A percentile compares a stretch with the other conserved stretches of the same genome.
Evolutionary conservation across 1,140 invertebrate species (phyloP).

Genomic region (Aphaenogaster rudis): DNA sequence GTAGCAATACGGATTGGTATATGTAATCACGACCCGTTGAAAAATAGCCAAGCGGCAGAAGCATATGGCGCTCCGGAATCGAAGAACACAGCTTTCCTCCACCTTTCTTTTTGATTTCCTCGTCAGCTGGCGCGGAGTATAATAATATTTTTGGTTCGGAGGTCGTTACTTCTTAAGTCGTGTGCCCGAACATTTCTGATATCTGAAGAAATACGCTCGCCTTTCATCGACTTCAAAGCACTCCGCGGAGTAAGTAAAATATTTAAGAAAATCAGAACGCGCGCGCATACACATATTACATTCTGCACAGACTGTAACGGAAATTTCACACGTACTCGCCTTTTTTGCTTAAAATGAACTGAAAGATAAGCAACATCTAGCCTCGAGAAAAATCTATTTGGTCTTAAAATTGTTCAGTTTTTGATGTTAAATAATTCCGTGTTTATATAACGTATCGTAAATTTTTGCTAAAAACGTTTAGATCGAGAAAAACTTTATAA

Average conservation of each 20-base stretch:
- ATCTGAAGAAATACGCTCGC: conserved; percentile 44
- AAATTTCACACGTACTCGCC: background rate
- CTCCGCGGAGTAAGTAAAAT: conserved; percentile 4
- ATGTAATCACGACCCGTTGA: conserved; percentile 52
- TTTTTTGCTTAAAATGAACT: background rate
- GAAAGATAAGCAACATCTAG: conserved; percentile 1
- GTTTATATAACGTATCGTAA: background rate
- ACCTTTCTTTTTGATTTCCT: conserved; percentile 62
- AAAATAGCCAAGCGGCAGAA: conserved; percentile 58
- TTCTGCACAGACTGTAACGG: background rate
- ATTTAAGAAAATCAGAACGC: conserved; percentile 15
- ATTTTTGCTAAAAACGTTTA: conserved; percentile 2
- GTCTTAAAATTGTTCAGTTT: conserved; percentile 13
- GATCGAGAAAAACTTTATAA: background rate
- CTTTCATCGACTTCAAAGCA: conserved; percentile 25
- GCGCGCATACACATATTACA: background rate
- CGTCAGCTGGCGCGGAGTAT: conserved; percentile 63
- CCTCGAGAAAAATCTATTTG: background rate
- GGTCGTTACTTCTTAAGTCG: conserved; percentile 52
- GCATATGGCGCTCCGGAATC: conserved; percentile 52
- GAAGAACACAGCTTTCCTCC: conserved; percentile 54
- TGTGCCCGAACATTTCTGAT: conserved; percentile 52
- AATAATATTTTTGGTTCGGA: conserved; percentile 65
- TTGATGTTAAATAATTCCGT: conserved; percentile 7
- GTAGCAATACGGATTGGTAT: conserved; percentile 53